Conservation (phyloP, 2,797 vertebrate genomes). For the Zenarchopterus dispar region DNA sequence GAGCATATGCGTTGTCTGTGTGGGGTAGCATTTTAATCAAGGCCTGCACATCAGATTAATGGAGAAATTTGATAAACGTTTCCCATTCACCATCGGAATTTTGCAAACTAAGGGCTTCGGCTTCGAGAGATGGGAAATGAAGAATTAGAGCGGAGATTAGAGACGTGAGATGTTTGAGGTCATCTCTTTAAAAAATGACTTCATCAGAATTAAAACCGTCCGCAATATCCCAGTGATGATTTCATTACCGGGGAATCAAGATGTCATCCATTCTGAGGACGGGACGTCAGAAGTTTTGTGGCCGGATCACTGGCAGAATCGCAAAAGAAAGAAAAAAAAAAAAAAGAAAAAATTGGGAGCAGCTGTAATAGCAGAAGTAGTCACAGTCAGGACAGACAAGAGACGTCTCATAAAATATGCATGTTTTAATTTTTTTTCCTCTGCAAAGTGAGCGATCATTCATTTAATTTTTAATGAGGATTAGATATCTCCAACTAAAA, state of each 20-base stretch:
- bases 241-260: slow-evolving; percentile 78
- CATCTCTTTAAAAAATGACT: slow-evolving; percentile 76
- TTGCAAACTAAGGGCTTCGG: slow-evolving; percentile 74
- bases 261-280: slow-evolving; percentile 73
- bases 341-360: slow-evolving; percentile 31
- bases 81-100: slow-evolving; percentile 65
- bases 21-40: slow-evolving; percentile 75
- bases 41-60: slow-evolving; percentile 75
- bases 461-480: slow-evolving; percentile 74
- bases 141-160: slow-evolving; percentile 74
- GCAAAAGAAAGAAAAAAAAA: neutral
- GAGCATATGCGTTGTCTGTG: slow-evolving; percentile 70
- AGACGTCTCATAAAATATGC: slow-evolving; percentile 74
- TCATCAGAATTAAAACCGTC: slow-evolving; percentile 80
- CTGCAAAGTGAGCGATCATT: slow-evolving; percentile 65
- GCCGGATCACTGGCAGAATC: slow-evolving; percentile 30
- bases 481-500: slow-evolving; percentile 77
- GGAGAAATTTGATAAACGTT: slow-evolving; percentile 80
- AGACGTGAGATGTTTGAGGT: slow-evolving; percentile 76
- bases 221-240: slow-evolving; percentile 74
- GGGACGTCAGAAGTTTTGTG: slow-evolving; percentile 51
- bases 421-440: slow-evolving; percentile 62
- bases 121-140: slow-evolving; percentile 72
- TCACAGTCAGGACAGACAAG: slow-evolving; percentile 62
- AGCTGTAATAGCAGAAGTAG: slow-evolving; percentile 46